Base-by-base conservation (phyloP, 2,888 invertebrate species). In the Dynastes hyllus region DNA sequence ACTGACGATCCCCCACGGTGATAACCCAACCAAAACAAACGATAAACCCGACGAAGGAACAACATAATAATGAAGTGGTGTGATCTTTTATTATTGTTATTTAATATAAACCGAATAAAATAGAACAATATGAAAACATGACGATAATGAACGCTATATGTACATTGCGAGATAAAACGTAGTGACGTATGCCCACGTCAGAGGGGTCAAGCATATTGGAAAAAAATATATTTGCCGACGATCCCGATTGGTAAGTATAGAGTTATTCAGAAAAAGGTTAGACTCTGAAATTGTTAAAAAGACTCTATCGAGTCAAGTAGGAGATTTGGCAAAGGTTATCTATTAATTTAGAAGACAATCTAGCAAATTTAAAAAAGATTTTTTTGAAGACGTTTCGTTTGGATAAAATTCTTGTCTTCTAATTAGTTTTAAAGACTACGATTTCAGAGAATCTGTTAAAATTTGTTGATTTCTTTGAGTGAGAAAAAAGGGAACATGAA, bases 11-110 rank as follows among this genome's bases (percentile, higher is more conserved):
- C 69, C 69, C 51, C 51, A 13, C n/a, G 9, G 22, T 6, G 69
- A 69, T 69, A 69, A 69, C 69, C 69, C 51, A 53, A 69, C 69
- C 69, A 69, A 69, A 69, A 69, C 51, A 69, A 11, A 29, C 9
- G 69, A 69, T 69, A 69, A 69, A 69, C 50, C 11, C 55, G 55
- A 2, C 3, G 32, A 51, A 69, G 29, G 29, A 50, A 69, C 50
- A 69, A 29, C 51, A 45, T 45, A 69, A 69, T 69, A 51, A 37
- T 37, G 32, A 22, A 69, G 69, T 69, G 69, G 69, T 69, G 69
- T 69, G 69, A 69, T 69, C 51, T 11, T 32, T 50, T 51, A 22
- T 69, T 51, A 51, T 69, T 69, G 69, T 69, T 69, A 69, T 69
- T 69, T 69, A 69, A 69, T 69, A 51, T 29, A 67, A 45, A 16